Evolutionary conservation across 1,140 invertebrate species (phyloP).

Genomic region (Bombyx mori): DNA sequence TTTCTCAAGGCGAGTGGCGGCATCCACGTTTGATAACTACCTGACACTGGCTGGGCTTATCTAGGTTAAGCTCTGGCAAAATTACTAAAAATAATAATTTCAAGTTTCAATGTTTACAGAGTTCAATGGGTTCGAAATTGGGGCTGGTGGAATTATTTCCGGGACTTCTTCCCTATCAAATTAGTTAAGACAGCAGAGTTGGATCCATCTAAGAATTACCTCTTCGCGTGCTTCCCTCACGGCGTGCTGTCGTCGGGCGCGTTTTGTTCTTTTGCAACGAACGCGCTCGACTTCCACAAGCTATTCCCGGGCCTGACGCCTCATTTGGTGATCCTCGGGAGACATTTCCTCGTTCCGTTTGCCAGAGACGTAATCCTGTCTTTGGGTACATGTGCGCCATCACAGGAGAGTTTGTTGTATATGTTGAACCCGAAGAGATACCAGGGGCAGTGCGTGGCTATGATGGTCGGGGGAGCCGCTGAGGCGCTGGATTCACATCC

Average conservation of each 20-base stretch:
- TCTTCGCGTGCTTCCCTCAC: conserved; percentile 92
- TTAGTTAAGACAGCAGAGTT: conserved; percentile 87
- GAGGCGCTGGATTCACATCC: conserved; percentile 83
- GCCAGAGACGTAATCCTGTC: conserved; percentile 79
- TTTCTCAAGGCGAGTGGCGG: too few relatives aligned
- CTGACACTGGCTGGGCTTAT: too few relatives aligned
- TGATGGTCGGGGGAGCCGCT: conserved; percentile 87
- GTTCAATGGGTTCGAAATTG: conserved; percentile 77
- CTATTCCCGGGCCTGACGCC: conserved; percentile 85
- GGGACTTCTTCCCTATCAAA: conserved; percentile 88
- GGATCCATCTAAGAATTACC: conserved; percentile 85
- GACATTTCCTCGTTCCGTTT: conserved; percentile 88
- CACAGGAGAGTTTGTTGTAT: conserved; percentile 67
- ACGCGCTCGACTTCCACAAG: conserved; percentile 80
- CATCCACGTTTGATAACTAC: too few relatives aligned
- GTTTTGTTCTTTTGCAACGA: conserved; percentile 85
- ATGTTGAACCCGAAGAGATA: conserved; percentile 58
- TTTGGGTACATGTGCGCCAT: conserved; percentile 76
- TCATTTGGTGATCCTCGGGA: conserved; percentile 81
- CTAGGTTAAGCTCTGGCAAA: too few relatives aligned
- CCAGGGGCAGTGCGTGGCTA: conserved; percentile 75
- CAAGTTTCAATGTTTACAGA: conserved; percentile 34
- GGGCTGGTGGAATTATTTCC: conserved; percentile 80
- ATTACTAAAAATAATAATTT: too few relatives aligned
- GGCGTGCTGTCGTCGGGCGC: conserved; percentile 85